Evolutionary conservation across 2,113 vertebrate species (phyloP).

Genomic region (Lethenteron camtschaticum): DNA sequence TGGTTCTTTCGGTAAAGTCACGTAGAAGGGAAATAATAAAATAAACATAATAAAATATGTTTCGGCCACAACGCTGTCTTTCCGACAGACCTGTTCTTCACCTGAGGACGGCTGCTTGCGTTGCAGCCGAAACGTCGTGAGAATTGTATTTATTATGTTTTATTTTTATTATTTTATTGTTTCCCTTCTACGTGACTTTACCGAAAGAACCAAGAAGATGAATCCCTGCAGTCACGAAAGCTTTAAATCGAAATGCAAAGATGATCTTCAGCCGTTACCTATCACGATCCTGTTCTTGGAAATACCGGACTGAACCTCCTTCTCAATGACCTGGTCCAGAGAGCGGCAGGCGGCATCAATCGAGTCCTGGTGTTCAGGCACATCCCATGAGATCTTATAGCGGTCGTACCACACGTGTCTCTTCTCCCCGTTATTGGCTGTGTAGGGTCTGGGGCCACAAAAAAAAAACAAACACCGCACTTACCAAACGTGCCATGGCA

Average conservation of each 20-base stretch:
- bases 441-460: constrained; percentile 40
- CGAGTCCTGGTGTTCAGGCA: constrained; percentile 50
- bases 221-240: background rate
- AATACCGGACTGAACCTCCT: constrained; percentile 38
- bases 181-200: too few species aligned
- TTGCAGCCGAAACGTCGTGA: too few species aligned
- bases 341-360: constrained; percentile 35
- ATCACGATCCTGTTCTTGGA: constrained; percentile 42
- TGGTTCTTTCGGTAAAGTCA: too few species aligned
- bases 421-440: constrained; percentile 35
- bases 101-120: too few species aligned
- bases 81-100: too few species aligned
- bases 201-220: too few species aligned
- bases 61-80: too few species aligned
- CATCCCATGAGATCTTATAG: constrained; percentile 41
- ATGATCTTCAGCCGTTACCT: constrained; percentile 26
- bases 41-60: too few species aligned
- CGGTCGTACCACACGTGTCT: constrained; percentile 72
- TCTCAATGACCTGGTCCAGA: constrained; percentile 34
- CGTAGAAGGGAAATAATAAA: too few species aligned
- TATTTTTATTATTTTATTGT: too few species aligned
- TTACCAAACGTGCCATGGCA: too few species aligned
- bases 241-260: background rate
- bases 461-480: constrained; percentile 1
- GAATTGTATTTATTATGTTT: too few species aligned